Conservation (phyloP, 2,888 invertebrate species). For the Nezara viridula region DNA sequence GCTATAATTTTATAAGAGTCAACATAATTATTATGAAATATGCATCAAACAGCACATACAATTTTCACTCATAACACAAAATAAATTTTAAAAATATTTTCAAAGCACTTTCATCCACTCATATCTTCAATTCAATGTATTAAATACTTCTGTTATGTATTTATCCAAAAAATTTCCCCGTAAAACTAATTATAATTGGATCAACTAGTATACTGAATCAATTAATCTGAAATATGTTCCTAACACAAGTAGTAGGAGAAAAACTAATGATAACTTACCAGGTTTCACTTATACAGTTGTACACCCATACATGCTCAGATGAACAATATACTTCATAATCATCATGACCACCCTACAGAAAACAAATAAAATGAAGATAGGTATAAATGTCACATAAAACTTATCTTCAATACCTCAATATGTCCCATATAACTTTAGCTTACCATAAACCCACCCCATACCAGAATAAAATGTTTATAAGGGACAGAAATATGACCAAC, state of each 20-base stretch:
- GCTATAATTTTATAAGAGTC: too few relatives aligned
- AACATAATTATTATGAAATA: too few relatives aligned
- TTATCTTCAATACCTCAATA: neutral
- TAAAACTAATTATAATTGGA: neutral
- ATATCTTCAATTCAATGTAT: too few relatives aligned
- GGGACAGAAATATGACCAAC: slow-evolving; percentile 66
- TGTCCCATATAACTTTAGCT: slow-evolving; percentile 30
- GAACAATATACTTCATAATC: slow-evolving; percentile 62
- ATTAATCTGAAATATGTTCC: neutral
- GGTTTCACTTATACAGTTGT: slow-evolving; percentile 65
- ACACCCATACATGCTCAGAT: slow-evolving; percentile 66
- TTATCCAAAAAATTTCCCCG: too few relatives aligned
- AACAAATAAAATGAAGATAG: slow-evolving; percentile 43
- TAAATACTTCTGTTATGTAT: neutral
- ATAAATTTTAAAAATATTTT: too few relatives aligned
- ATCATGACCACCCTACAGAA: slow-evolving; percentile 7
- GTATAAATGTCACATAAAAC: neutral
- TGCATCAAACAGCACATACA: too few relatives aligned
- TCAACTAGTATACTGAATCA: neutral
- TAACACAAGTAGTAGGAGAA: neutral
- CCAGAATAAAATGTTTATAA: slow-evolving; percentile 65
- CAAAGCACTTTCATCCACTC: too few relatives aligned
- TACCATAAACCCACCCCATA: slow-evolving; percentile 67
- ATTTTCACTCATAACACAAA: too few relatives aligned
- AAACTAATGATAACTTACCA: slow-evolving; percentile 64